Evolutionary conservation across 1,140 invertebrate genomes (phyloP), one percentile per base, ranked within the genome.

Genomic region (Solen grandis): DNA sequence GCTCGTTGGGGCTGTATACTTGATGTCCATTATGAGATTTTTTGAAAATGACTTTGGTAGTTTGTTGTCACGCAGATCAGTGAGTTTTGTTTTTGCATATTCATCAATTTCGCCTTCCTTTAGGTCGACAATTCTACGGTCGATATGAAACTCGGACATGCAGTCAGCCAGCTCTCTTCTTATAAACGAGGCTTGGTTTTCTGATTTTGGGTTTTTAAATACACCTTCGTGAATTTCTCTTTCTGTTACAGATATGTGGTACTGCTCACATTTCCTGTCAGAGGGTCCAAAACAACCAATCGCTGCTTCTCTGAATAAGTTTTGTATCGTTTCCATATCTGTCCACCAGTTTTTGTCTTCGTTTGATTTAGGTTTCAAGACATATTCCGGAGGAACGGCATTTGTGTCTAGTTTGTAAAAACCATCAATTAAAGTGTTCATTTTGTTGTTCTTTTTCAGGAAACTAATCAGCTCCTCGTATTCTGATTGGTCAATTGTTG

Each of bases 191-290:
- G 65, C 54, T 46, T 78, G 75, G 2, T 59, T 16, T 33, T 41
- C 25, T 4, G 27, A 2, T 5, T 46, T 19, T 31, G 46, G 46
- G 60, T 78, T 78, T 14, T 60, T 41, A 36, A 78, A 78, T 0
- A 54, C 75, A 22, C 75, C 75, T n/a, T 35, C 13, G 33, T 78
- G 63, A 35, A 78, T 78, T 60, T 78, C 75, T n/a, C 46, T 78
- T 69, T 78, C 75, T 16, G 75, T 78, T 0, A 78, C 63, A 31
- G 75, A 78, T 16, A 78, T 59, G 31, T 69, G 63, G 33, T 78
- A 69, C 38, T 78, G 68, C 29, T 78, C 65, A 25, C 54, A 78
- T 13, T 57, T 59, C 16, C 29, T 8, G 27, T 36, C 66, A 27
- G 19, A 8, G n/a, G 62, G 5, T 1, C 65, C 65, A 22, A 68